These are phyloP conservation scores for Xerus rutilus DNA, from an alignment of 2,797 vertebrate genomes.

Conservation along the genomic window DNA sequence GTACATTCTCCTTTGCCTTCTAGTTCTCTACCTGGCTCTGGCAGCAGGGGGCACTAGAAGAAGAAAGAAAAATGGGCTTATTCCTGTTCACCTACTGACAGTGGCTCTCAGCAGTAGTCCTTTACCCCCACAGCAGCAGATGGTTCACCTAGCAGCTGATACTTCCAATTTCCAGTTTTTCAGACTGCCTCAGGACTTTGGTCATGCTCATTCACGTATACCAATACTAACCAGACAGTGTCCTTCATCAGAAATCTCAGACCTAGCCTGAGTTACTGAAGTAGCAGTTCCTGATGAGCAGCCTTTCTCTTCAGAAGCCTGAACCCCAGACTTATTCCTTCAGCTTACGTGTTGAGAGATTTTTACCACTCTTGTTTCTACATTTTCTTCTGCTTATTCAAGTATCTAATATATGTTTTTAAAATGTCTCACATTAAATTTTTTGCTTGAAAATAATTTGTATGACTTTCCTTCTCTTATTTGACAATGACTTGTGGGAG, in stretches of 20 bases:
- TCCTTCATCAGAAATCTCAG: not conserved
- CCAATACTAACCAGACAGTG: not conserved
- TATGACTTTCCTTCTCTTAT: not conserved
- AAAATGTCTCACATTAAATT: not conserved
- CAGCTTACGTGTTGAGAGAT: not conserved
- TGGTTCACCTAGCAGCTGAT: too few species aligned
- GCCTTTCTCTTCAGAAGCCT: too few species aligned
- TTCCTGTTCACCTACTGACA: too few species aligned
- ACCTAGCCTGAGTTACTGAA: not conserved
- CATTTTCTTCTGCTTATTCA: not conserved
- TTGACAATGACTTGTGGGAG: not conserved
- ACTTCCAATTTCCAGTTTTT: not conserved
- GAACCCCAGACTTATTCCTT: not conserved
- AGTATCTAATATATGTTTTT: not conserved
- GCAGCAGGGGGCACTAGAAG: not conserved
- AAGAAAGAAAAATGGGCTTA: too few species aligned
- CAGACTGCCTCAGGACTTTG: not conserved
- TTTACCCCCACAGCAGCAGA: not conserved
- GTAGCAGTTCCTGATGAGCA: not conserved
- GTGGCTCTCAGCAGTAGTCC: not conserved
- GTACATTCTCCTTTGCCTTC: not conserved
- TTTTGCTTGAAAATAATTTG: not conserved
- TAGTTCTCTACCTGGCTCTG: not conserved
- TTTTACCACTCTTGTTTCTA: not conserved
- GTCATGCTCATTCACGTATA: not conserved